Evolutionary conservation across 2,797 vertebrate species (phyloP).

Genomic region (Podargus strigoides): DNA sequence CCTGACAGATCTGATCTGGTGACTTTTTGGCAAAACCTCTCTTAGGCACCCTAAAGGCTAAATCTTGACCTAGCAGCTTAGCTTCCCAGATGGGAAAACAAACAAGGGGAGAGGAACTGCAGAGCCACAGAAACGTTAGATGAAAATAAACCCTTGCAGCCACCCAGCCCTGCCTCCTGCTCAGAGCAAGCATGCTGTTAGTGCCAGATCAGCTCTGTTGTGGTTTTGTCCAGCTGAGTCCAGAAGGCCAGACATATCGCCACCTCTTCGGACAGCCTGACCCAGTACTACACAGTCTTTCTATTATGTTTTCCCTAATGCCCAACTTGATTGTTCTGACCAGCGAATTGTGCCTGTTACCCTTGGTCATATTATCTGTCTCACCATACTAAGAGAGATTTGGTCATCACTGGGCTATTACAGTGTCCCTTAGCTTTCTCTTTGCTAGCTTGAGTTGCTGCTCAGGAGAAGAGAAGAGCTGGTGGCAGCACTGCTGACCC

Average conservation of each 20-base stretch:
- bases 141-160: not conserved
- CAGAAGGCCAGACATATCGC: not conserved
- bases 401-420: not conserved
- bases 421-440: not conserved
- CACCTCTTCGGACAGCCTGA: not conserved
- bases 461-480: not conserved
- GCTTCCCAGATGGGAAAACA: not conserved
- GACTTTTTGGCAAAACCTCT: not conserved
- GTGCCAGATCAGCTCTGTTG: not conserved
- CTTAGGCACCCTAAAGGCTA: not conserved
- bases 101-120: not conserved
- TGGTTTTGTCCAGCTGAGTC: not conserved
- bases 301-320: not conserved
- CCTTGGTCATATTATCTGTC: not conserved
- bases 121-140: not conserved
- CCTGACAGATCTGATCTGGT: not conserved
- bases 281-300: not conserved
- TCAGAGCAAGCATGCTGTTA: not conserved
- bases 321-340: not conserved
- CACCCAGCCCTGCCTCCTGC: not conserved
- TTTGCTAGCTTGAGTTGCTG: not conserved
- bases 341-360: not conserved
- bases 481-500: not conserved
- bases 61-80: not conserved
- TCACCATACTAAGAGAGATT: not conserved